Conservation (phyloP, 2,113 vertebrate species). For the Gallinago media region DNA sequence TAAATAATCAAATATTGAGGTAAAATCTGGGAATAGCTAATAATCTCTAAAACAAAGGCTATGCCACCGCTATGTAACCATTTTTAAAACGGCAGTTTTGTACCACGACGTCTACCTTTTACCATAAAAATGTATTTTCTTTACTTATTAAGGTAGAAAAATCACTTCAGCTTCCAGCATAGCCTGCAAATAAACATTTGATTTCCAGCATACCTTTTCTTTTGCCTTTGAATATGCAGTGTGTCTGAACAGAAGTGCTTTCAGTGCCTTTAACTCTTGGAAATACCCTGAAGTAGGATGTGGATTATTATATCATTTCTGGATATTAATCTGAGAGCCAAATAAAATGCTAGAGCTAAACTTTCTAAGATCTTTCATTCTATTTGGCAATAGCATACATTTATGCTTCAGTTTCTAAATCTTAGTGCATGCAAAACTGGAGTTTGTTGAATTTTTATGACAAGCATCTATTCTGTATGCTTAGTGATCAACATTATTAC, state of each 20-base stretch:
- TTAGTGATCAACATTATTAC: neutral
- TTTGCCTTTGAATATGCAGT: neutral
- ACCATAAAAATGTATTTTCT: neutral
- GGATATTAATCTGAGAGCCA: neutral
- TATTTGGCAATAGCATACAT: neutral
- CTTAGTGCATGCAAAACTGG: neutral
- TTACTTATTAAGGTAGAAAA: neutral
- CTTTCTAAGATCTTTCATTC: neutral
- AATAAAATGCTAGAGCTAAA: neutral
- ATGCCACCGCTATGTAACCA: neutral
- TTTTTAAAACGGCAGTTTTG: neutral
- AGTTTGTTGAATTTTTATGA: neutral
- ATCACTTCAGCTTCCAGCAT: neutral
- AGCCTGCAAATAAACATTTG: neutral
- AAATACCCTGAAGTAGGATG: neutral
- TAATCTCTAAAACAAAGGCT: neutral
- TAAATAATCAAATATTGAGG: neutral
- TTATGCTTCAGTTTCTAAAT: neutral
- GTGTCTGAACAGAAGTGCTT: neutral
- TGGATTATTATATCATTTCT: neutral
- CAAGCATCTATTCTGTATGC: neutral
- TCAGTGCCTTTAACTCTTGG: neutral
- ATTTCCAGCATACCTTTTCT: neutral
- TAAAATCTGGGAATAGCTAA: neutral
- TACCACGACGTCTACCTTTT: neutral